phyloP scores from a whole-genome alignment of 2,888 invertebrate species.

The Euplagia quadripunctaria region DNA sequence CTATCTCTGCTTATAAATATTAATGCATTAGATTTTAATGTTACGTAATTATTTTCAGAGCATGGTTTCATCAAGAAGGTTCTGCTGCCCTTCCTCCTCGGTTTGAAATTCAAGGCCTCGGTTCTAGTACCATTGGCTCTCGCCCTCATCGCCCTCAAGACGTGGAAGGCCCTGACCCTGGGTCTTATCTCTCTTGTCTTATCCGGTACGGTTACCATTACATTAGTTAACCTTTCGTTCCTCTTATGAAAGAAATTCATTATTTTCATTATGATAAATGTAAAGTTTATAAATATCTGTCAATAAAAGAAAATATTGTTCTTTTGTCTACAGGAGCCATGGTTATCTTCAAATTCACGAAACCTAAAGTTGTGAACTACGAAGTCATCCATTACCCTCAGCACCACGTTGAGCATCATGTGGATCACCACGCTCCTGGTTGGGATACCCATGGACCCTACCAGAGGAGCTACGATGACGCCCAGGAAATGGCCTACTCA shows the following conservation, averaged over 20 bases:
- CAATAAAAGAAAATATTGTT: background rate
- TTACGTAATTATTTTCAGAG: constrained; percentile 84
- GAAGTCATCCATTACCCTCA: constrained; percentile 95
- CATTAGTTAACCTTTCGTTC: background rate
- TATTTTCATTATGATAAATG: background rate
- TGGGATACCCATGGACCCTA: constrained; percentile 88
- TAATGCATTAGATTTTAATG: constrained; percentile 29
- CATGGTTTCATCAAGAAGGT: constrained; percentile 95
- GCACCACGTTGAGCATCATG: constrained; percentile 90
- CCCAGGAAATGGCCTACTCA: constrained; percentile 88
- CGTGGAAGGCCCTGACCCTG: constrained; percentile 96
- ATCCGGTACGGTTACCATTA: constrained; percentile 85
- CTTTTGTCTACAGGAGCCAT: constrained; percentile 86
- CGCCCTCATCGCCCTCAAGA: constrained; percentile 94
- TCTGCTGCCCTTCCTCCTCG: constrained; percentile 94
- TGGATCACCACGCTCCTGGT: constrained; percentile 87
- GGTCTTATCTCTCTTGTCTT: constrained; percentile 94
- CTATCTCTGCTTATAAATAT: constrained; percentile 11
- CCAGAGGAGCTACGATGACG: constrained; percentile 88
- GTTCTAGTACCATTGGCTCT: constrained; percentile 93
- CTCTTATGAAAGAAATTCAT: too few species aligned
- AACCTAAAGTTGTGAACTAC: constrained; percentile 95
- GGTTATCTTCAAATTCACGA: constrained; percentile 95
- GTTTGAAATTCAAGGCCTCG: constrained; percentile 95
- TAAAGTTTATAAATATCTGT: background rate